Base-by-base conservation (phyloP, 2,797 vertebrate genomes). In the Podarcis lilfordi region DNA sequence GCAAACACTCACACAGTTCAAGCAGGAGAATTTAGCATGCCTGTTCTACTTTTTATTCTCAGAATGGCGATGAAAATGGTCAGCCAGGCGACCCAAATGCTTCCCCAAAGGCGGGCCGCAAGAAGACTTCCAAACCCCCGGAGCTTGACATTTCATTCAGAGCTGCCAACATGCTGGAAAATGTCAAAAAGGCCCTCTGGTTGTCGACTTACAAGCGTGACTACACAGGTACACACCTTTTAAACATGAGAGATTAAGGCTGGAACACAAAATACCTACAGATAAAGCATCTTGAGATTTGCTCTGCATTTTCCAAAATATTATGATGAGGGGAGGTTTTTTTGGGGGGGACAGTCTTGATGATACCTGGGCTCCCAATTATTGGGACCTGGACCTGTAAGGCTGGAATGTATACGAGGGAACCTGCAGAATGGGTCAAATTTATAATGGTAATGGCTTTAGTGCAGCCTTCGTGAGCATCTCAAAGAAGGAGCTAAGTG, bases 121-220 rank as follows among this genome's bases (percentile, higher is more conserved):
- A 55, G 13, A 98, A 97, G 72, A 50, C 93, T 2, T 90, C 95
- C 82, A 95, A 95, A 69, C 37, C 95, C 6, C 91, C 94, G 95
- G 95, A 97, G 90, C 84, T 93, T 77, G 91, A 96, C 0, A 86
- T 95, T 37, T 95, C 95, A 81, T 87, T 96, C 81, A 96, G 94
- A 89, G 97, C 96, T 45, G 94, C 90, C 83, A 97, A 97, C 91
- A 97, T 96, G 89, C 92, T 98, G 89, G 94, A 61, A 92, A 98
- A 97, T 83, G 25, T 97, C 88, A 96, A 98, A 90, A 96, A 86
- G 86, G 90, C 95, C 6, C 97, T 96, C 3, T 97, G 97, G 97
- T 59, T 97, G 86, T 97, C 96, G 72, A 96, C 97, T 1, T 97
- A 98, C 72, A 95, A 95, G 78, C 92, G 92, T 87, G 89, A 97